phyloP scores from a whole-genome alignment of 2,888 invertebrate genomes.

The Onthophagus sagittarius region DNA sequence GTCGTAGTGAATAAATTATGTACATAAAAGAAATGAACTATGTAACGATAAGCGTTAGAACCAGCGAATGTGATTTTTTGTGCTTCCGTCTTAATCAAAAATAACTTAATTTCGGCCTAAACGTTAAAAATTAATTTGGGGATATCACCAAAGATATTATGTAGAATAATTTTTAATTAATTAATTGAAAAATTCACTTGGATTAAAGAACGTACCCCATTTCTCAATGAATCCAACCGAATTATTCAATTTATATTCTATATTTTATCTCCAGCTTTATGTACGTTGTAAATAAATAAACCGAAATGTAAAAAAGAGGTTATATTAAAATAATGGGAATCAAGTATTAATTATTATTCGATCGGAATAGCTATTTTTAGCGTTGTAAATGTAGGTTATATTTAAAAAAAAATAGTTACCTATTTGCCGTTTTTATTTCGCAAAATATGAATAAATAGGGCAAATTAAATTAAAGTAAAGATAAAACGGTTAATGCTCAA shows the following conservation, averaged over 20 bases:
- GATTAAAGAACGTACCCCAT: neutral
- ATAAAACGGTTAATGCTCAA: neutral
- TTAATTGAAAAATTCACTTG: too few species aligned
- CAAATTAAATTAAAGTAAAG: too few species aligned
- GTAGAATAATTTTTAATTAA: neutral
- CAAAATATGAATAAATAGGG: too few species aligned
- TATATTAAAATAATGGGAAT: neutral
- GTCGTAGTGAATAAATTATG: neutral
- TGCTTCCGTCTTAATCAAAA: conserved; percentile 2
- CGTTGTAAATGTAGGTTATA: neutral
- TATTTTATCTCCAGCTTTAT: neutral
- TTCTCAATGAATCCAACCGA: too few species aligned
- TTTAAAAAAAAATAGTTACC: neutral
- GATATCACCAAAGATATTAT: neutral
- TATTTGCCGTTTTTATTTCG: neutral
- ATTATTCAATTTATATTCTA: neutral
- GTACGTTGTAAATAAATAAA: neutral
- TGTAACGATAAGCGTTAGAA: neutral
- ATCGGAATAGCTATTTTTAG: neutral
- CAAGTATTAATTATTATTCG: neutral
- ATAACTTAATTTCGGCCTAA: neutral
- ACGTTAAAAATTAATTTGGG: neutral
- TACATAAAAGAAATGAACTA: neutral
- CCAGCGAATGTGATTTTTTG: conserved; percentile 10
- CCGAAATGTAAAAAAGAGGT: neutral